Evolutionary conservation across 2,113 vertebrate species (phyloP), one percentile per base, ranked within the genome.

Genomic region (Tilapia sparmanii): DNA sequence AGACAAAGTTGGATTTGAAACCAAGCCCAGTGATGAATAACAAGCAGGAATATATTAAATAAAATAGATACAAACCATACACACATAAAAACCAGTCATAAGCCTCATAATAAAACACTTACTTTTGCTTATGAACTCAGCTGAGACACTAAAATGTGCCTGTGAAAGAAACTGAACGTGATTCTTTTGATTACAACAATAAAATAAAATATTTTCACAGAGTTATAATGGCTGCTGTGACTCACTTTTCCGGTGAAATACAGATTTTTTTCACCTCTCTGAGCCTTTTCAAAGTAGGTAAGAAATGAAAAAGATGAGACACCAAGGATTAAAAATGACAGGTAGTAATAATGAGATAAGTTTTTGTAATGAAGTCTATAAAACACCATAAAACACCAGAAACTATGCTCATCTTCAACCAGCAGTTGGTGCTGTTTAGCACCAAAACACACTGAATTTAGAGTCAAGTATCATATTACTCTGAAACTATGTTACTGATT

Each of bases 381-480:
- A 76, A 73, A 73, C 12, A 18, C 40, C 15, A 47, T 7, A 16
- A 73, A 73, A 29, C 40, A 12, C 15, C 47, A 29, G 1, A 11
- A 76, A 0, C 24, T 0, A 76, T 47, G 16, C 5, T 10, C 22
- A 24, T 76, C 71, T 16, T 11, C 40, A 47, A 47, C 68, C 40
- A 76, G 68, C 68, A 76, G 68, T 76, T 47, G 68, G 68, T 19
- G 68, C 68, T 76, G 40, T 47, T 76, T 18, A 47, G 68, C 24
- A 26, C 38, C 38, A 26, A 71, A 71, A 71, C 3, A 26, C 13
- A 73, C 13, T 18, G n/a, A 42, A 76, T 76, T 76, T 76, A 29
- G 9, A 76, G 24, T 16, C 38, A 4, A 42, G 22, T 10, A 18
- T 73, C 22, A 2, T 26, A 6, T 73, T 42, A 16, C 22, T 68